Evolutionary conservation across 2,113 vertebrate species (phyloP).

Genomic region (Hypomesus transpacificus): DNA sequence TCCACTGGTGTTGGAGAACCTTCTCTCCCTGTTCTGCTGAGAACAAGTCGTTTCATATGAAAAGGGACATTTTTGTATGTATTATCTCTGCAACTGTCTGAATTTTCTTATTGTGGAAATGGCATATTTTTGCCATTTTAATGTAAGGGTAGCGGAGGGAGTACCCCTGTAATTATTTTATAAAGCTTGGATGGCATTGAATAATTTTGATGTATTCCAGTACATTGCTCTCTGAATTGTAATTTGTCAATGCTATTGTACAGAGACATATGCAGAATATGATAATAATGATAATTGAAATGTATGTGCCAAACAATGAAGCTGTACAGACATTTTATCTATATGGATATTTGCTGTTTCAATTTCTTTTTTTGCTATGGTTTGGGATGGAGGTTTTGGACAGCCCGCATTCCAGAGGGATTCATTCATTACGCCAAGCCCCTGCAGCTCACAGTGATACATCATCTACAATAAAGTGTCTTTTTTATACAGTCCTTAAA

Average conservation of each 20-base stretch:
- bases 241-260: constrained; percentile 76
- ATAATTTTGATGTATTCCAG: constrained; percentile 9
- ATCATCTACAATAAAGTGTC: constrained; percentile 75
- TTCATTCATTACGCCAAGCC: constrained; percentile 70
- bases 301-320: constrained; percentile 82
- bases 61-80: constrained; percentile 77
- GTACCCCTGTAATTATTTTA: constrained; percentile 49
- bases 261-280: constrained; percentile 78
- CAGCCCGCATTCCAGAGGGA: not conserved
- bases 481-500: constrained; percentile 33
- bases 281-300: constrained; percentile 59
- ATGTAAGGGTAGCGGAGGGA: constrained; percentile 76
- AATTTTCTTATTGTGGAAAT: constrained; percentile 73
- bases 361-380: constrained; percentile 38
- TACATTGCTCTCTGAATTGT: constrained; percentile 6
- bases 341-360: constrained; percentile 74
- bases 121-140: constrained; percentile 63
- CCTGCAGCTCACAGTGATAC: constrained; percentile 72
- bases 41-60: constrained; percentile 72
- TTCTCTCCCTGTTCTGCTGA: constrained; percentile 7
- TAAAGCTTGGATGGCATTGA: constrained; percentile 17
- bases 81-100: constrained; percentile 73
- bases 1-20: constrained; percentile 14
- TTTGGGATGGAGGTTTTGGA: constrained; percentile 58
- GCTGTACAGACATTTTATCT: constrained; percentile 77